These are phyloP conservation scores for Drosophila vallismaia DNA, from an alignment of 2,888 invertebrate species.

Conservation along the genomic window DNA sequence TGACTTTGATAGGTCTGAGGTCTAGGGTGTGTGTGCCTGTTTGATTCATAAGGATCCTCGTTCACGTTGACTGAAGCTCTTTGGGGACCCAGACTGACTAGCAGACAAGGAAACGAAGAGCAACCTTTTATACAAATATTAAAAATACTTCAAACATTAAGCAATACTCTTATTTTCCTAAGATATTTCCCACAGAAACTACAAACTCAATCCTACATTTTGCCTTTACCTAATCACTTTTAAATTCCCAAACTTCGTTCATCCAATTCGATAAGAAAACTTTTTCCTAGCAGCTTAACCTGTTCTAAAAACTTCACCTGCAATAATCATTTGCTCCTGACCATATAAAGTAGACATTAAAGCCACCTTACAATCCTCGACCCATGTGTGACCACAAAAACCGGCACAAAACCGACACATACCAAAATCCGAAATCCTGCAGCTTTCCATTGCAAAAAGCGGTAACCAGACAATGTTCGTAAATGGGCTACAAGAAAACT, in stretches of 20 bases:
- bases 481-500: constrained; percentile 16
- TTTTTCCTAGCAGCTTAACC: constrained; percentile 26
- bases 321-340: constrained; percentile 39
- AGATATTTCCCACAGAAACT: background rate
- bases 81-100: constrained; percentile 8
- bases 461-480: constrained; percentile 36
- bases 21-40: constrained; percentile 9
- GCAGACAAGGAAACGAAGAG: background rate
- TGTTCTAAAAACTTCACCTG: constrained; percentile 31
- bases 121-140: background rate
- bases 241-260: constrained; percentile 13
- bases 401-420: constrained; percentile 22
- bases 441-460: constrained; percentile 28
- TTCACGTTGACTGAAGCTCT: constrained; percentile 40
- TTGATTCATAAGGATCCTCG: constrained; percentile 60
- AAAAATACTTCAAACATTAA: background rate
- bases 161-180: background rate
- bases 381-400: constrained; percentile 34
- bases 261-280: constrained; percentile 42
- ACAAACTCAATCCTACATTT: constrained; percentile 1
- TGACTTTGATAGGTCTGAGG: constrained; percentile 16
- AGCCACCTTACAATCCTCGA: constrained; percentile 28
- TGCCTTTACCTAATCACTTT: constrained; percentile 17
- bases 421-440: constrained; percentile 16
- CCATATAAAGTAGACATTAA: constrained; percentile 43